phyloP scores from a whole-genome alignment of 2,113 vertebrate genomes.

The Cepphus grylle region DNA sequence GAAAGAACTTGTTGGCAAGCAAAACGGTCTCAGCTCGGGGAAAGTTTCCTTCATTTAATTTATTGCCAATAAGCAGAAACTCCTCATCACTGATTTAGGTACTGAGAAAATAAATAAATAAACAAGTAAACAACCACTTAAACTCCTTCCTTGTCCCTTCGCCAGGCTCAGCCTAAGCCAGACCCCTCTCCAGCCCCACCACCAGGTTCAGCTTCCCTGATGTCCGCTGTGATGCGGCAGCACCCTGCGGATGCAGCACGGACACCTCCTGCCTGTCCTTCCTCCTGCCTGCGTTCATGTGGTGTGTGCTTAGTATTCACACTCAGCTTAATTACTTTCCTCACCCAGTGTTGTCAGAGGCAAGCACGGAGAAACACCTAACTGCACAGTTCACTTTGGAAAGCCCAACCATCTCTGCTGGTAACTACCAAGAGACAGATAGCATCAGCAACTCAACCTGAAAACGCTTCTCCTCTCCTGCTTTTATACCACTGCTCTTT shows the following conservation, averaged over 20 bases:
- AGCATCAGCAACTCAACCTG: background rate
- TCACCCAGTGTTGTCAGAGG: background rate
- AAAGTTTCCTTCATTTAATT: background rate
- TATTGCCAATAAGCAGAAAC: background rate
- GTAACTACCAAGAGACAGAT: background rate
- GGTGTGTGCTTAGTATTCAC: background rate
- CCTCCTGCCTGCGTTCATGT: background rate
- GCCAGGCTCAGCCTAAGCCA: background rate
- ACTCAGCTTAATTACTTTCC: background rate
- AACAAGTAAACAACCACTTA: background rate
- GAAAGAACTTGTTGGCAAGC: background rate
- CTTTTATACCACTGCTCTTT: background rate
- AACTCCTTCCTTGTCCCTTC: background rate
- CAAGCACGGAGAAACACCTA: background rate
- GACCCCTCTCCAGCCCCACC: background rate
- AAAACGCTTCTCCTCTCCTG: background rate
- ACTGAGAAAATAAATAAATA: background rate
- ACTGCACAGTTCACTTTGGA: background rate
- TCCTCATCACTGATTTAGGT: background rate
- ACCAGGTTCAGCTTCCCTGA: background rate
- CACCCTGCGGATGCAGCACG: accelerated
- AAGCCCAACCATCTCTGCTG: background rate
- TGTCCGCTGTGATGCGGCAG: background rate
- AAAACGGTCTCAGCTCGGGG: background rate
- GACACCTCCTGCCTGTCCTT: background rate